Evolutionary conservation across 2,113 vertebrate genomes (phyloP).

Genomic region (Glaucomys volans): DNA sequence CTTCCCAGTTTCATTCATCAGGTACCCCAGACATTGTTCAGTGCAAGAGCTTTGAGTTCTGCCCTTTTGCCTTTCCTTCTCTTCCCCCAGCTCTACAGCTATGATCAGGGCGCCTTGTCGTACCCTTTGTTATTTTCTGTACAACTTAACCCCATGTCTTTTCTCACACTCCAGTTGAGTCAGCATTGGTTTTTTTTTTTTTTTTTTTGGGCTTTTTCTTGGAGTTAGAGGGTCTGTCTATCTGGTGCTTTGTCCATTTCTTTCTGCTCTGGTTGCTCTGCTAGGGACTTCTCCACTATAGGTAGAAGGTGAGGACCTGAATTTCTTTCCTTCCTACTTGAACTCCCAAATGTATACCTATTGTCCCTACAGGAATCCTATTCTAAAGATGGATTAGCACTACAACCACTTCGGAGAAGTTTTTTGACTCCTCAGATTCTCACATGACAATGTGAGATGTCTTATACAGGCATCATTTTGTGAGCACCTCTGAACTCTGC

Average conservation of each 20-base stretch:
- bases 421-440: background rate
- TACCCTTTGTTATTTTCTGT: background rate
- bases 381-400: background rate
- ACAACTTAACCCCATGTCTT: background rate
- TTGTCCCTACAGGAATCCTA: background rate
- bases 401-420: background rate
- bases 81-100: background rate
- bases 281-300: background rate
- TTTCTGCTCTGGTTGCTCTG: background rate
- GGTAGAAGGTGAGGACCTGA: background rate
- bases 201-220: background rate
- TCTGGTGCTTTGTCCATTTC: background rate
- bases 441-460: background rate
- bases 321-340: background rate
- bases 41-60: background rate
- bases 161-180: background rate
- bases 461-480: constrained; percentile 17
- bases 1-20: background rate
- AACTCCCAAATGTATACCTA: background rate
- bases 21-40: background rate
- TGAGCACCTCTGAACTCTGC: background rate
- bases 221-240: background rate
- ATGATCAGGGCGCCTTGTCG: background rate
- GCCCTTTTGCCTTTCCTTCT: background rate
- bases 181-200: background rate